phyloP scores from a whole-genome alignment of 2,113 vertebrate genomes.

The Myotis lucifugus region DNA sequence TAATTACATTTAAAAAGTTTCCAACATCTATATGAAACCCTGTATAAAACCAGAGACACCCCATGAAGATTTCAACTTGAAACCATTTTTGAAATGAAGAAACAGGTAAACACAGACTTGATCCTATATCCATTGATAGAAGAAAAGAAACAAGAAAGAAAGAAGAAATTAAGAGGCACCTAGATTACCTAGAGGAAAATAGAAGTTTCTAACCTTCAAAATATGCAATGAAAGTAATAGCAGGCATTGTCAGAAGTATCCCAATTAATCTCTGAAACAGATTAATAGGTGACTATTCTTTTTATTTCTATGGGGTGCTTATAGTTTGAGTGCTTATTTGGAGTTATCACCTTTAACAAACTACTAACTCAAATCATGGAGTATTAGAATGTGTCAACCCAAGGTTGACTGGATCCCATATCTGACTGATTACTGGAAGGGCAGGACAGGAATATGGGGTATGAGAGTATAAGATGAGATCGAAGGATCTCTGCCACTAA shows the following conservation, averaged over 20 bases:
- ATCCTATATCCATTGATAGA: not conserved
- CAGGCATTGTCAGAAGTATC: not conserved
- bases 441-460: not conserved
- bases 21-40: not conserved
- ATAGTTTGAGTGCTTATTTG: slow-evolving; percentile 24
- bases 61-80: not conserved
- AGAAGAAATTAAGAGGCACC: not conserved
- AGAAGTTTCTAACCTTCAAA: not conserved
- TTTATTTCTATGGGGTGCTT: slow-evolving; percentile 21
- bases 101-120: not conserved
- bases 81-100: slow-evolving; percentile 32
- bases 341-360: not conserved
- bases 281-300: not conserved
- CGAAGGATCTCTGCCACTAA: not conserved
- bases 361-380: not conserved
- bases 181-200: not conserved
- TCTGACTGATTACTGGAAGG: not conserved
- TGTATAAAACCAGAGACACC: slow-evolving; percentile 4
- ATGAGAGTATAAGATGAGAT: not conserved
- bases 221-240: not conserved
- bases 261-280: slow-evolving; percentile 15
- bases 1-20: not conserved
- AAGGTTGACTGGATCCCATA: not conserved
- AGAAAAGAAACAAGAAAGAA: not conserved
- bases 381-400: not conserved